Percentiles rank a stretch among this genome's conserved stretches.
Conservation (phyloP, 2,797 vertebrate genomes). For the Mormyrops attenuatus region DNA sequence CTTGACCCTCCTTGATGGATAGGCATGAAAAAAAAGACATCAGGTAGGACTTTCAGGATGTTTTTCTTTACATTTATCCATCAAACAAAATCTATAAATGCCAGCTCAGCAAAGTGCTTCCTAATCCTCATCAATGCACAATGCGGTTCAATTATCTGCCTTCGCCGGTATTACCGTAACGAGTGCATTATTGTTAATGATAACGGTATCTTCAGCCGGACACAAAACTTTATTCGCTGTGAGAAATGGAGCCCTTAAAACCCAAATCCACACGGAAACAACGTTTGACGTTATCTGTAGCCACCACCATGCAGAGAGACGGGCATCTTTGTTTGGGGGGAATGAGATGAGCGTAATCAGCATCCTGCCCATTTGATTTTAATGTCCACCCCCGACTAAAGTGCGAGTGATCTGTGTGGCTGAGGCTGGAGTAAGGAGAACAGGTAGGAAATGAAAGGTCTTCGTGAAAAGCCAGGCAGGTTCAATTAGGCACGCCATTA, state of each 20-base stretch:
- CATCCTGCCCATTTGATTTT: not conserved
- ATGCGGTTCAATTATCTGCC: not conserved
- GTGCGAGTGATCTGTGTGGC: not conserved
- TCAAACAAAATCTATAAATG: not conserved
- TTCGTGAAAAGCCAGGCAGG: constrained; percentile 24
- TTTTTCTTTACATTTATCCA: not conserved
- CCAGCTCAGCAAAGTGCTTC: not conserved
- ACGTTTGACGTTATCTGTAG: constrained; percentile 47
- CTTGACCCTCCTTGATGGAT: not conserved
- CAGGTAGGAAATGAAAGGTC: not conserved
- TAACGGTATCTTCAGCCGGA: not conserved
- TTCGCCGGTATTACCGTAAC: not conserved
- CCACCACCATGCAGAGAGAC: not conserved
- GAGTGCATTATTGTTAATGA: not conserved
- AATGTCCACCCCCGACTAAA: not conserved
- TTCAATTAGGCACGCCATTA: constrained; percentile 29
- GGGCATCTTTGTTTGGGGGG: not conserved
- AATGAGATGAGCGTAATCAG: not conserved
- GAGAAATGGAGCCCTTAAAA: constrained; percentile 40
- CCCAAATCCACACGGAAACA: constrained; percentile 42
- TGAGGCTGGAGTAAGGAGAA: not conserved
- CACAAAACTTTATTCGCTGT: not conserved
- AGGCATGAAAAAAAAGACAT: not conserved
- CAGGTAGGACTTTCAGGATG: not conserved
- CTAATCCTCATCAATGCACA: not conserved